Base-by-base conservation (phyloP, 2,888 invertebrate species). In the Drosophila neotestacea region DNA sequence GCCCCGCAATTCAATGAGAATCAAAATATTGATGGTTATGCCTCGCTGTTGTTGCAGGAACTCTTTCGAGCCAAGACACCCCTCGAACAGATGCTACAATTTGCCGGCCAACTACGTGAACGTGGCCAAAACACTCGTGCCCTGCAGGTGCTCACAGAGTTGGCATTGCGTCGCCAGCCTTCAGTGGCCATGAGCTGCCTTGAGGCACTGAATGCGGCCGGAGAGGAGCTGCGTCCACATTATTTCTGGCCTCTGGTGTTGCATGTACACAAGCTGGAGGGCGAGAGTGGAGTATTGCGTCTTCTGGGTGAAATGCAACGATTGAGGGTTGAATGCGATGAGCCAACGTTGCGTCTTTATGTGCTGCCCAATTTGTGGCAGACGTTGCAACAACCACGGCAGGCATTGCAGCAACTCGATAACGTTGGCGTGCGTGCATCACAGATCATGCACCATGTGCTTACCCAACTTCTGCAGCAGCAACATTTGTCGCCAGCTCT, bases 171-270 rank as follows among this genome's bases (percentile, higher is more conserved):
- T 1, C 81, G 88, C 0, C 85, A 86, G 46, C 89, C 90, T 0
- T 69, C 83, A 0, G 16, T 59, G 1, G 89, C 77, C 0, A 3
- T 90, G 1, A 52, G 63, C 2, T 92, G 85, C 48, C 62, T 92
- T 0, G 80, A 90, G 46, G 81, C 82, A 0, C 42, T 93, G 2
- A 61, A 73, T 0, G 64, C 67, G 0, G 69, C 81, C 5, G 71
- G 78, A 0, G 90, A 92, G 54, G 52, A 74, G 2, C 58, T 93
- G 58, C 93, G 95, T 13, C 93, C 95, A 0, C 95, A 95, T 77
- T 95, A 94, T 86, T 95, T 95, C 86, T 95, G 95, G 95, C 95
- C 95, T 0, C 90, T 95, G 55, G 67, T 95, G 48, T 54, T 95
- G 22, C 92, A 93, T 1, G 92, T 92, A 7, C 93, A 93, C 0